phyloP scores from a whole-genome alignment of 1,140 invertebrate genomes.

The Eurytemora carolleeae region DNA sequence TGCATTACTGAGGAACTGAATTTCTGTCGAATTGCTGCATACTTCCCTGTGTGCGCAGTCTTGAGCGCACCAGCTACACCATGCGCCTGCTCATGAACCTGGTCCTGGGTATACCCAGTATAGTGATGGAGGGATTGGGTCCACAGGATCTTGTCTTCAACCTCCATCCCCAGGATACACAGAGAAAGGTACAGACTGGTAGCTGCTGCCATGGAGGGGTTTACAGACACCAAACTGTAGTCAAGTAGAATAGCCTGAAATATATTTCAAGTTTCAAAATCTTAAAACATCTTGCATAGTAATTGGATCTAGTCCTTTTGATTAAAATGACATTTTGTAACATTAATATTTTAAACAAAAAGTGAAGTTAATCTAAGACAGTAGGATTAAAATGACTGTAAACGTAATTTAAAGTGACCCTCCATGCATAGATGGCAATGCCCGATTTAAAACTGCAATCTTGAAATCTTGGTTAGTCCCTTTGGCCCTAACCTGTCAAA shows the following conservation, averaged over 20 bases:
- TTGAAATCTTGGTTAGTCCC: too few relatives aligned
- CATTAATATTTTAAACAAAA: too few relatives aligned
- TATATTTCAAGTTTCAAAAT: too few relatives aligned
- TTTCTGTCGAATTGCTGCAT: background rate
- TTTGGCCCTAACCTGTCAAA: too few relatives aligned
- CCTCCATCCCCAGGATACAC: background rate
- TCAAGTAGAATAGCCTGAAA: background rate
- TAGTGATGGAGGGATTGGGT: slow-evolving; percentile 12
- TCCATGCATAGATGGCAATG: too few relatives aligned
- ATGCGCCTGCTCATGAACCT: background rate
- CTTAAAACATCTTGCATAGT: too few relatives aligned
- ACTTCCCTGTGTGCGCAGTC: background rate
- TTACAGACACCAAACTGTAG: background rate
- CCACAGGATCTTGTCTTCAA: background rate
- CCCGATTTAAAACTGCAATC: too few relatives aligned
- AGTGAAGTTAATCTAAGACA: too few relatives aligned
- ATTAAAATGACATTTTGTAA: too few relatives aligned
- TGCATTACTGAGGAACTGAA: background rate
- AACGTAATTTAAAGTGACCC: too few relatives aligned
- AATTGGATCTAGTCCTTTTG: too few relatives aligned
- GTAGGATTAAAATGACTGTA: too few relatives aligned
- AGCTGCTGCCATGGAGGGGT: background rate
- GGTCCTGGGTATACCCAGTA: slow-evolving; percentile 1
- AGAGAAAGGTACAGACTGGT: background rate
- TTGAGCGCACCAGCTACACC: background rate